These are phyloP conservation scores for Rhaphigaster nebulosa DNA, from an alignment of 2,888 invertebrate genomes.

Conservation along the genomic window DNA sequence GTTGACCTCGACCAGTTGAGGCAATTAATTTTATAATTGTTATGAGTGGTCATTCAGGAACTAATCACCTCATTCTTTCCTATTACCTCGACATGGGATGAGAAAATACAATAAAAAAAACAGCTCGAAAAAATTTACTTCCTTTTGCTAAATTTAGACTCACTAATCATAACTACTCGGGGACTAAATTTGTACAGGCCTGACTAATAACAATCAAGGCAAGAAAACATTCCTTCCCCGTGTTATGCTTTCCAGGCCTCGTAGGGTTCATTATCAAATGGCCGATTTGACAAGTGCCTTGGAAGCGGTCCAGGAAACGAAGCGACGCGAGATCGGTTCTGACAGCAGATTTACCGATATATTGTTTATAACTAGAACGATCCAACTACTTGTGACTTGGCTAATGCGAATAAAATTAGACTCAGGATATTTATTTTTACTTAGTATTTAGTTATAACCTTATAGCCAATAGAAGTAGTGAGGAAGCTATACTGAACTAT, in stretches of 20 bases:
- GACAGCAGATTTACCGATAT: not conserved
- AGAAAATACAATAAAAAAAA: not conserved
- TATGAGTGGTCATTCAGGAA: too few relatives aligned
- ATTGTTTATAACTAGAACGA: not conserved
- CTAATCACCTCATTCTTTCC: too few relatives aligned
- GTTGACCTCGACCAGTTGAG: not conserved
- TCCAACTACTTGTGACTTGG: not conserved
- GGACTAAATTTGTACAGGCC: not conserved
- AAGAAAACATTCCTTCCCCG: not conserved
- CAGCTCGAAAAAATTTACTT: not conserved
- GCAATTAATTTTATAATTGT: too few relatives aligned
- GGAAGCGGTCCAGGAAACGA: not conserved
- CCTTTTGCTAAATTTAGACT: not conserved
- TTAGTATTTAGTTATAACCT: too few relatives aligned
- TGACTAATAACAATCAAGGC: not conserved
- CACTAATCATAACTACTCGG: not conserved
- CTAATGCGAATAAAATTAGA: not conserved
- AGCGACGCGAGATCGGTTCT: not conserved
- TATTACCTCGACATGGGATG: too few relatives aligned
- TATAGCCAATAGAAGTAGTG: too few relatives aligned
- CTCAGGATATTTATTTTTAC: too few relatives aligned
- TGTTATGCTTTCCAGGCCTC: not conserved
- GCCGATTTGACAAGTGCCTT: conserved; percentile 15
- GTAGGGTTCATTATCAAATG: not conserved
- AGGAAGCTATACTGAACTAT: too few relatives aligned